These are phyloP conservation scores for Argentina silus DNA, from an alignment of 2,797 vertebrate genomes.

Conservation along the genomic window DNA sequence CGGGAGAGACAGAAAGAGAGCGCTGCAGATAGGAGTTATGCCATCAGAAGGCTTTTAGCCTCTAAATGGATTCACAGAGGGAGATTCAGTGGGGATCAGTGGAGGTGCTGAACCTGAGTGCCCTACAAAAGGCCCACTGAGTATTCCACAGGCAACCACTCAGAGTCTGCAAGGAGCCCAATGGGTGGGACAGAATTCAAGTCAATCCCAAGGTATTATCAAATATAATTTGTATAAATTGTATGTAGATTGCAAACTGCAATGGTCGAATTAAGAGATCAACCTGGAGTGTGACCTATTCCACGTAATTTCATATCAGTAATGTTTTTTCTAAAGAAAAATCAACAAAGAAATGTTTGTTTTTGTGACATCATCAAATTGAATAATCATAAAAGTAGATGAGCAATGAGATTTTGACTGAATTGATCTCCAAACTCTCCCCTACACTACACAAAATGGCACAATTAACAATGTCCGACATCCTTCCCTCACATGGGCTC, in stretches of 20 bases:
- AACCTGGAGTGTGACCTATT: no score
- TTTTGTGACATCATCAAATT: neutral
- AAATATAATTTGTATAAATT: no score
- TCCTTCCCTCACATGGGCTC: neutral
- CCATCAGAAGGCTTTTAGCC: constrained; percentile 41
- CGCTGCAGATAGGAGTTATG: constrained; percentile 23
- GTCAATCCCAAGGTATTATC: constrained; percentile 5
- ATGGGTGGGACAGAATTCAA: neutral
- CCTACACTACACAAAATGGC: neutral
- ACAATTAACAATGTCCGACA: neutral
- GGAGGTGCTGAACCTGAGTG: constrained; percentile 18
- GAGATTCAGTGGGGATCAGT: constrained; percentile 12
- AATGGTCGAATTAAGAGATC: no score
- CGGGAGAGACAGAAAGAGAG: neutral
- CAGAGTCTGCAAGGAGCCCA: neutral
- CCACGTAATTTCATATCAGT: no score
- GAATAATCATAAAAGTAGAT: neutral
- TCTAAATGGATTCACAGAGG: constrained; percentile 30
- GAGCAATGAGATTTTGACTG: neutral
- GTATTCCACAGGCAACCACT: constrained; percentile 1
- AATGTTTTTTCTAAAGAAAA: neutral
- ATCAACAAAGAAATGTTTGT: neutral
- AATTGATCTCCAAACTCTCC: neutral
- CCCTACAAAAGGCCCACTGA: constrained; percentile 14
- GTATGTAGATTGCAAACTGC: no score